Evolutionary conservation across 2,797 vertebrate genomes (phyloP), one percentile per base, ranked within the genome.

Genomic region (Hoplostethus mediterraneus): DNA sequence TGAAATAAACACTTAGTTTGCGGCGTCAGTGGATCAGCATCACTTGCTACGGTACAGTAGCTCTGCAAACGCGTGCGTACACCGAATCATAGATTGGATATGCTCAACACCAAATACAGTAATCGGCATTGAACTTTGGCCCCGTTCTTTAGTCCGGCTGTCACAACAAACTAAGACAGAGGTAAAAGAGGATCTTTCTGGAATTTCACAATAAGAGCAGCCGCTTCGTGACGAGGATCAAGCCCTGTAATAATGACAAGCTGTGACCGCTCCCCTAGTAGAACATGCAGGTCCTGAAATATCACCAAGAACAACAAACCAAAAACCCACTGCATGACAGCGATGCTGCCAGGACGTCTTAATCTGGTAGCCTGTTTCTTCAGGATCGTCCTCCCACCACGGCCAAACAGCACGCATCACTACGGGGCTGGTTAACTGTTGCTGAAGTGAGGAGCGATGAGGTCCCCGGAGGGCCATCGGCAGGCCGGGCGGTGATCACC

Each of bases 381-480:
- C 44, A 11, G 28, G 48, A 7, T 51, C 56, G 1, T 67, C 58
- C 54, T 63, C 64, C 10, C 8, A 9, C 49, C 47, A 42, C 9
- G 14, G 30, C 74, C 31, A 52, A 68, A 87, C 87, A 63, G 61
- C 61, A 55, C 55, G 31, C 6, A 63, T 86, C 73, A 69, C 78
- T 51, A 52, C 21, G 77, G 57, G 75, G 66, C 38, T 21, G 52
- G 62, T 81, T 77, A 75, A 75, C 58, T 47, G 84, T 54, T 62
- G 80, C 66, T 70, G 71, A 79, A 68, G 75, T 48, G 62, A 74
- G 51, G 73, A 59, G 73, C 47, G 70, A 90, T 71, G 75, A 83
- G 81, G 74, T 77, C 75, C 73, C 56, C 40, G 0, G 61, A 2
- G 12, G 49, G 82, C 67, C 1, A 38, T 47, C 11, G 31, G 45